Evolutionary conservation across 2,888 invertebrate genomes (phyloP).

Genomic region (Saturnia japonica): DNA sequence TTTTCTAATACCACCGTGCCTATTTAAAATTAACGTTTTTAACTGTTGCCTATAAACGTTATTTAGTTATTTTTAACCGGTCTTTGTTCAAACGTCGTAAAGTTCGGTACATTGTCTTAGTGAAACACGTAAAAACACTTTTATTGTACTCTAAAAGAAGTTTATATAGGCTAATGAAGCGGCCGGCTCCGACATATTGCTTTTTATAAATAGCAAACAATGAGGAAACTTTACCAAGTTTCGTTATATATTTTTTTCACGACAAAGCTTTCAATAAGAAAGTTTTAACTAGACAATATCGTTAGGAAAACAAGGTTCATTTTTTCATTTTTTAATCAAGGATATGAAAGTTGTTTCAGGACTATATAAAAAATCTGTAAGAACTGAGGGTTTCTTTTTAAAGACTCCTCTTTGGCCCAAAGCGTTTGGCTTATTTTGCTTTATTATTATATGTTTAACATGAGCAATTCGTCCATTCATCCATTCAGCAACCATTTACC

Average conservation of each 20-base stretch:
- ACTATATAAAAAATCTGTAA: neutral
- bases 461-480: too few species aligned
- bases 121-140: conserved; percentile 54
- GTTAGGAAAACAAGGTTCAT: neutral
- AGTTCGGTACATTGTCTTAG: conserved; percentile 59
- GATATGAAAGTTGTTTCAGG: neutral
- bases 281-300: conserved; percentile 5
- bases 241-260: conserved; percentile 15
- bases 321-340: neutral
- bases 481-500: too few species aligned
- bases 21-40: conserved; percentile 48
- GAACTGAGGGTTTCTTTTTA: neutral
- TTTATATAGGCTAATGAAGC: conserved; percentile 59
- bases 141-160: conserved; percentile 74
- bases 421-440: too few species aligned
- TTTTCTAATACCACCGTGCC: conserved; percentile 30
- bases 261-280: conserved; percentile 17
- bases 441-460: too few species aligned
- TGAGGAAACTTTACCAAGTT: conserved; percentile 24
- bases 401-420: neutral
- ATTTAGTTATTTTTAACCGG: conserved; percentile 60
- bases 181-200: conserved; percentile 46
- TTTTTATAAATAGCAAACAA: conserved; percentile 41
- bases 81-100: conserved; percentile 61
- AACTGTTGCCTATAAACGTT: conserved; percentile 49